These are phyloP conservation scores for Tortrix viridana DNA, from an alignment of 2,888 invertebrate species.

Conservation along the genomic window DNA sequence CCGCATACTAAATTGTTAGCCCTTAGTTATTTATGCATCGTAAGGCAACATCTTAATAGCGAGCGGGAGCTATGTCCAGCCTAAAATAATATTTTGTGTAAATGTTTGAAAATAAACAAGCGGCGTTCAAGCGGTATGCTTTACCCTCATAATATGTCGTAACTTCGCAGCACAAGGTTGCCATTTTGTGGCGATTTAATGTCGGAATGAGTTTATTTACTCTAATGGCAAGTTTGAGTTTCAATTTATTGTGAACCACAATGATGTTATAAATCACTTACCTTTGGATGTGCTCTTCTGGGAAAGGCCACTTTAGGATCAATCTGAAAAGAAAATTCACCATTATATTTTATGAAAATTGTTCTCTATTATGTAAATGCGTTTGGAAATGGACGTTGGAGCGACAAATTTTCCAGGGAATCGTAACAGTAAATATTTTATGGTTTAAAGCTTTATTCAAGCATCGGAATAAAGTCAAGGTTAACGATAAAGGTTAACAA, in stretches of 20 bases:
- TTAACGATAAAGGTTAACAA: slow-evolving; percentile 11
- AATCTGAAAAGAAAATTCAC: slow-evolving; percentile 90
- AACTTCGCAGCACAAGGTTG: slow-evolving; percentile 58
- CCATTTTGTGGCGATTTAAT: slow-evolving; percentile 65
- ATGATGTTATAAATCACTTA: slow-evolving; percentile 81
- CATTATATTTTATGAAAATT: slow-evolving; percentile 41
- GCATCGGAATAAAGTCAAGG: slow-evolving; percentile 1
- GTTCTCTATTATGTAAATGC: slow-evolving; percentile 33
- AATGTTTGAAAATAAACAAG: slow-evolving; percentile 81
- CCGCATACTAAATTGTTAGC: slow-evolving; percentile 81
- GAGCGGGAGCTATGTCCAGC: slow-evolving; percentile 76
- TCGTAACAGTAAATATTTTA: slow-evolving; percentile 27
- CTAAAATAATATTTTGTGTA: slow-evolving; percentile 83
- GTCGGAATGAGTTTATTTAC: slow-evolving; percentile 65
- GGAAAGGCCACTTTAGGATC: slow-evolving; percentile 99
- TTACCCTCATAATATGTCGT: slow-evolving; percentile 68
- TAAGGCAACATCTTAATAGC: slow-evolving; percentile 81
- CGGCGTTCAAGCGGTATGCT: slow-evolving; percentile 60
- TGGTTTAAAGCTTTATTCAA: slow-evolving; percentile 18
- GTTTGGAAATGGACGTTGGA: slow-evolving; percentile 21
- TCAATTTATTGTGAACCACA: slow-evolving; percentile 61
- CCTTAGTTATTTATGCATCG: slow-evolving; percentile 82
- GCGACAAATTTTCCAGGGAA: slow-evolving; percentile 25
- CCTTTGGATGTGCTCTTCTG: slow-evolving; percentile 99
- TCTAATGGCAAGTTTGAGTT: slow-evolving; percentile 63